Percentiles rank a stretch among this genome's conserved stretches.
phyloP scores from a whole-genome alignment of 2,888 invertebrate species.

The Ashinkailepas kermadecensis region DNA sequence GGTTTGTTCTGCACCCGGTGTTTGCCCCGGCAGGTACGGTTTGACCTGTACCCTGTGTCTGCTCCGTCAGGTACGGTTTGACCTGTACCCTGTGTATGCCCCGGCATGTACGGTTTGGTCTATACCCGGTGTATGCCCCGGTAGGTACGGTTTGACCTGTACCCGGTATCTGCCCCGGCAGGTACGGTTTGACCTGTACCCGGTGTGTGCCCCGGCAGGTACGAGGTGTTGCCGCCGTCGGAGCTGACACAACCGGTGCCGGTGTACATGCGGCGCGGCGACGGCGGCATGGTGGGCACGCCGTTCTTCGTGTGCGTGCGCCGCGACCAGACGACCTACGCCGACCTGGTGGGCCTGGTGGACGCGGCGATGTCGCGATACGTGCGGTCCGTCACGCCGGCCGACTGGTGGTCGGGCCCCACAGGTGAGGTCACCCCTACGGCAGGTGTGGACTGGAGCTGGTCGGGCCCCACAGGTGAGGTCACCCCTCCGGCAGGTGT shows the following conservation, averaged over 20 bases:
- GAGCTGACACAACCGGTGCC: neutral
- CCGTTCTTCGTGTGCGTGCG: slow-evolving; percentile 19
- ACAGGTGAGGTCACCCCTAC: neutral
- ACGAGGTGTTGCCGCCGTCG: slow-evolving; percentile 13
- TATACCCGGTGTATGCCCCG: too few relatives aligned
- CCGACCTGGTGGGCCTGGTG: neutral
- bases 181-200: too few relatives aligned
- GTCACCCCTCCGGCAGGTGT: too few relatives aligned
- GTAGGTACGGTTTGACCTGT: too few relatives aligned
- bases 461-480: too few relatives aligned
- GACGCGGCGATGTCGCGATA: neutral
- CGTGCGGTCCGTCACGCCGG: neutral
- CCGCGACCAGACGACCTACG: neutral
- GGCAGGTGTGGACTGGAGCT: neutral
- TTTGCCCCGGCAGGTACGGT: too few relatives aligned
- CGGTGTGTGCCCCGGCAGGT: neutral
- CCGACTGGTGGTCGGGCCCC: neutral
- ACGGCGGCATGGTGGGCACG: neutral
- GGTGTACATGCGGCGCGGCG: slow-evolving; percentile 6
- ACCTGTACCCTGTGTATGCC: too few relatives aligned
- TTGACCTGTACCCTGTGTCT: too few relatives aligned
- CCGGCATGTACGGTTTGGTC: too few relatives aligned
- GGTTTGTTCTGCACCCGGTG: too few relatives aligned
- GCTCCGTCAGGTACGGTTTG: too few relatives aligned
- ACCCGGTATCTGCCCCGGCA: too few relatives aligned